These are phyloP conservation scores for Oopsacas minuta DNA, from an alignment of 37 sponge, comb jelly and placozoan genomes.

Conservation along the genomic window DNA sequence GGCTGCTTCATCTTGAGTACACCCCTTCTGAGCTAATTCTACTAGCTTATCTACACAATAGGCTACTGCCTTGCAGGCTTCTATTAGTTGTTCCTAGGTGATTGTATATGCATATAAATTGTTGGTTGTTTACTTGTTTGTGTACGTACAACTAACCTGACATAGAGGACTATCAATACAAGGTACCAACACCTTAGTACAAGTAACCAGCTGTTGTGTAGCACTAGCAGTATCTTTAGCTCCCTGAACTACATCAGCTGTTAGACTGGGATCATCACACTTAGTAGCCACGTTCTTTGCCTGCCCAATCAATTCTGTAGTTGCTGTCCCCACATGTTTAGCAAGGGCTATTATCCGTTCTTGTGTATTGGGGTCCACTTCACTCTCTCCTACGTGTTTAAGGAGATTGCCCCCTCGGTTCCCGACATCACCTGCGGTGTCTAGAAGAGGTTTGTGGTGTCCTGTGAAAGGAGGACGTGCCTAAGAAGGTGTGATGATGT, in stretches of 20 bases:
- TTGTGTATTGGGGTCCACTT: slow-evolving; percentile 59
- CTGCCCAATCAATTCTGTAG: slow-evolving; percentile 75
- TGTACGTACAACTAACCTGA: slow-evolving; percentile 22
- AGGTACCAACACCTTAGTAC: slow-evolving; percentile 69
- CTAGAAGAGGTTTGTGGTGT: slow-evolving; percentile 44
- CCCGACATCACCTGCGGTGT: slow-evolving; percentile 69
- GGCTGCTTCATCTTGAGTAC: slow-evolving; percentile 63
- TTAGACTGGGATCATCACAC: slow-evolving; percentile 68
- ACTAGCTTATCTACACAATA: slow-evolving; percentile 70
- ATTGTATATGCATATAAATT: background rate
- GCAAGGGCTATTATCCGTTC: slow-evolving; percentile 59
- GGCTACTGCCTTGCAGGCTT: slow-evolving; percentile 64
- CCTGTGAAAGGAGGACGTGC: background rate
- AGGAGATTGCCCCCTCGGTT: slow-evolving; percentile 50
- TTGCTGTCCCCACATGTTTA: slow-evolving; percentile 77
- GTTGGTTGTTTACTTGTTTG: background rate
- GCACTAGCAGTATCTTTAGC: slow-evolving; percentile 81
- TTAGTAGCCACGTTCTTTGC: slow-evolving; percentile 64
- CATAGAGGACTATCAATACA: slow-evolving; percentile 65
- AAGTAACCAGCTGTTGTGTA: slow-evolving; percentile 69
- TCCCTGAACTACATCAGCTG: slow-evolving; percentile 45
- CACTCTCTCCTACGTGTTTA: slow-evolving; percentile 44
- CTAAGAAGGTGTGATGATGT: background rate
- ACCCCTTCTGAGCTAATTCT: slow-evolving; percentile 47
- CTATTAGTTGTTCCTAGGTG: slow-evolving; percentile 61